Percentiles rank a stretch among this genome's conserved stretches.
Evolutionary conservation across 2,113 vertebrate genomes (phyloP).

Genomic region (Salvelinus alpinus): DNA sequence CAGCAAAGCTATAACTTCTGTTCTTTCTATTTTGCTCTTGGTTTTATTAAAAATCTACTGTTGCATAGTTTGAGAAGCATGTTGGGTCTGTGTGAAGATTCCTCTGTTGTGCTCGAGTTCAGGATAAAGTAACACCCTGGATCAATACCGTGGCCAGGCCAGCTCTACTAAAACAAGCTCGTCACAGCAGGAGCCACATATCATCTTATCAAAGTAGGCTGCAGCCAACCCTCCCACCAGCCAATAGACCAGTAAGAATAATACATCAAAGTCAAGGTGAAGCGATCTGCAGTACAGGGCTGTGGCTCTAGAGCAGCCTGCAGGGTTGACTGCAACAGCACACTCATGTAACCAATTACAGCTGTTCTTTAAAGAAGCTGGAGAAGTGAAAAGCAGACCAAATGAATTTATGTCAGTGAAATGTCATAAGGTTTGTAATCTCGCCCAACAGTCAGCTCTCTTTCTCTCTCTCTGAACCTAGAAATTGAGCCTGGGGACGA

Average conservation of each 20-base stretch:
- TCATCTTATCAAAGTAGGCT: conserved; percentile 12
- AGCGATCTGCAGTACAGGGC: background rate
- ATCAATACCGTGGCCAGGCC: conserved; percentile 16
- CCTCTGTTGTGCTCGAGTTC: no score
- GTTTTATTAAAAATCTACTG: no score
- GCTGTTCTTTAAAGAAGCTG: background rate
- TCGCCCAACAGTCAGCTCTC: conserved; percentile 9
- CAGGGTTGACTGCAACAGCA: no score
- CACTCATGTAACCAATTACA: background rate
- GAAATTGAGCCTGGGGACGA: no score
- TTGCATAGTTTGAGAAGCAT: no score
- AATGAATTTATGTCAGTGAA: no score
- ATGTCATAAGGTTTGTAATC: background rate
- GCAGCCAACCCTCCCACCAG: conserved; percentile 7
- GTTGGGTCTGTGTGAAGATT: no score
- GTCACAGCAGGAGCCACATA: conserved; percentile 34
- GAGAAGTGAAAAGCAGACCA: no score
- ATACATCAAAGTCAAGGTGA: conserved; percentile 35
- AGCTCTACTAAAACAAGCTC: conserved; percentile 1
- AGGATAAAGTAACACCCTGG: background rate
- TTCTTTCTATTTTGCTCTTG: no score
- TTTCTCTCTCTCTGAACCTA: conserved; percentile 19
- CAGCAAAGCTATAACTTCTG: no score
- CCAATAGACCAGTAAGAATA: conserved; percentile 24
- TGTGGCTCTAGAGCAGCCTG: no score